phyloP scores from a whole-genome alignment of 1,140 invertebrate genomes.

The Calosoma granatense region DNA sequence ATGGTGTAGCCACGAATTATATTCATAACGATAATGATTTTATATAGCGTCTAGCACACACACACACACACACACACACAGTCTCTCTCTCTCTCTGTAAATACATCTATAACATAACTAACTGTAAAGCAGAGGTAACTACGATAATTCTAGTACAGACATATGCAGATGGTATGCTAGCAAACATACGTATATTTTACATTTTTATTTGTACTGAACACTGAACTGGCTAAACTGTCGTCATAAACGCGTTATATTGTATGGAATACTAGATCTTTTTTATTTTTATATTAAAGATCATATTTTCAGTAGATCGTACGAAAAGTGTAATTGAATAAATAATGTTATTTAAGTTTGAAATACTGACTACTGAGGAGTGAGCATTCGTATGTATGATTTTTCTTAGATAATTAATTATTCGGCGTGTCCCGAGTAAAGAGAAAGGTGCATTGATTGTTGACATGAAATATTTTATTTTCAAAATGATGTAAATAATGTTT shows the following conservation, averaged over 20 bases:
- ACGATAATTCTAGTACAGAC: neutral
- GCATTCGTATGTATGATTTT: no score
- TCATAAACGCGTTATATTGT: neutral
- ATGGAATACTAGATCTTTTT: neutral
- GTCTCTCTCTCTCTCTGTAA: neutral
- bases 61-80: no score
- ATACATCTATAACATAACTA: neutral
- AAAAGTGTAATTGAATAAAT: neutral
- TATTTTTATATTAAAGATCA: slow-evolving; percentile 8
- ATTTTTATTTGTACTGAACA: neutral
- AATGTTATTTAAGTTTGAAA: slow-evolving; percentile 1
- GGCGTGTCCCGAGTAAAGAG: no score
- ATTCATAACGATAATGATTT: neutral
- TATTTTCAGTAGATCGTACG: slow-evolving; percentile 1
- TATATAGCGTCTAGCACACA: neutral
- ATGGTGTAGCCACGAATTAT: no score
- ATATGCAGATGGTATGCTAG: no score
- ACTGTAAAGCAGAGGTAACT: neutral
- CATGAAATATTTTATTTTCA: no score
- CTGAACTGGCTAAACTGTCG: no score
- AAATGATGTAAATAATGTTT: no score
- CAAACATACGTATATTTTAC: no score
- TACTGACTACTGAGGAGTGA: neutral
- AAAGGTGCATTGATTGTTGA: no score
- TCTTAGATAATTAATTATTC: no score